Base-by-base conservation (phyloP, 1,140 invertebrate genomes). In the Cyclina sinensis region DNA sequence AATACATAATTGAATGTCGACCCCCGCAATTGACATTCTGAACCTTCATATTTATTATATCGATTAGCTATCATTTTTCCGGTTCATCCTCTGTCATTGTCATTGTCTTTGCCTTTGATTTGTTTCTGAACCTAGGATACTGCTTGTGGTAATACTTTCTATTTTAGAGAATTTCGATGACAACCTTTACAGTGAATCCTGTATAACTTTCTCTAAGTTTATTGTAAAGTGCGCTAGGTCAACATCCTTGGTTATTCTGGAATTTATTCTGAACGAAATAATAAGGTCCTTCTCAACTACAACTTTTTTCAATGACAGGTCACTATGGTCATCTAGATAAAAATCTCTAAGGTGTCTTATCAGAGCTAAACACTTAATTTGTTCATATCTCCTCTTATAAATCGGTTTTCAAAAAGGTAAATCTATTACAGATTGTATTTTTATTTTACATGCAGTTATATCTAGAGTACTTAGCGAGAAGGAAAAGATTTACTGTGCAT, bases 91-190 rank as follows among this genome's bases (percentile, higher is more conserved):
- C 51, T 35, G 14, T 65, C 7, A 81, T 65, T 18, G 54, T 59
- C 54, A n/a, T n/a, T n/a, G n/a, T n/a, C n/a, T 43, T 62, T 65
- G 27, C 11, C 62, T 59, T n/a, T 18, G 27, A 48, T 16, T 12
- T 32, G 39, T 74, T 74, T 21, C 3, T 39, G n/a, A 54, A 80
- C 12, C 30, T 3, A 3, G 46, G 76, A 51, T 57, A 54, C 32
- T 80, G n/a, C 51, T 54, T 30, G 16, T 80, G 51, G 51, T 54
- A 80, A 80, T 57, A 57, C 27, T 57, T 80, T 3, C 51, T 80
- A 21, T 37, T 32, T 18, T 51, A 24, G n/a, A 80, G n/a, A 12
- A 57, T 57, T 51, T 80, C 51, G 14, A 54, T 24, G 51, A 80
- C 30, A n/a, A 5, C 27, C 0, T 46, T 3, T 57, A 54, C 76